phyloP scores from a whole-genome alignment of 2,113 vertebrate species.

The Actenoides lindsayi region DNA sequence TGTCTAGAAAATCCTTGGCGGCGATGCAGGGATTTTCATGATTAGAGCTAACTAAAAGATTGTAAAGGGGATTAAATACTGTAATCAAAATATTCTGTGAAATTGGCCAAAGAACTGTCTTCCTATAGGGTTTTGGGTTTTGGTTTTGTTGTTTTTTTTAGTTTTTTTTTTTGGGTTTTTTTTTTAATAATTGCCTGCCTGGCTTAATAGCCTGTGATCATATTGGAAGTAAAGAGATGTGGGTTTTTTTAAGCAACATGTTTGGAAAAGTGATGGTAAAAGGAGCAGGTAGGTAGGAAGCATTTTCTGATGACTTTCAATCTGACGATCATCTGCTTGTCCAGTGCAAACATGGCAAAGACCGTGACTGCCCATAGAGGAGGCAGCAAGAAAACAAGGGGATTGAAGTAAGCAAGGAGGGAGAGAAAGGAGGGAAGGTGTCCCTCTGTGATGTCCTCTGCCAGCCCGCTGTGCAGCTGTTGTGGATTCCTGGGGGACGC shows the following conservation, averaged over 20 bases:
- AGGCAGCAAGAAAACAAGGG: background rate
- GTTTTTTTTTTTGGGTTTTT: background rate
- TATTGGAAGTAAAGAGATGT: background rate
- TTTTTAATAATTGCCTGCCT: background rate
- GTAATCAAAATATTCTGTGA: constrained; percentile 44
- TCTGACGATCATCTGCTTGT: background rate
- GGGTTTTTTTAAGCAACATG: background rate
- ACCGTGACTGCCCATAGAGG: background rate
- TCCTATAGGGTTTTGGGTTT: background rate
- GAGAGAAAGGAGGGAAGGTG: background rate
- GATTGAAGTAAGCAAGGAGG: background rate
- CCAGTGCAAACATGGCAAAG: background rate
- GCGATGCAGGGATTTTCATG: background rate
- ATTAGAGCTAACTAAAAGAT: constrained; percentile 32
- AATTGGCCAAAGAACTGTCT: constrained; percentile 3
- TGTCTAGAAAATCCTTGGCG: constrained; percentile 43
- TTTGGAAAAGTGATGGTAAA: background rate
- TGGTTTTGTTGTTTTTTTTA: background rate
- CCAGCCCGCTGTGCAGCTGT: constrained; percentile 6
- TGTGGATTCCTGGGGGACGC: background rate
- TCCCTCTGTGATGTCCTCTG: background rate
- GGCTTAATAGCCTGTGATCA: background rate
- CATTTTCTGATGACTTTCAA: background rate
- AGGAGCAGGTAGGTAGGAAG: background rate
- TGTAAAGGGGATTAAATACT: constrained; percentile 24